Conservation (phyloP, 2,797 vertebrate species). For the Leontocebus nigricollis region DNA sequence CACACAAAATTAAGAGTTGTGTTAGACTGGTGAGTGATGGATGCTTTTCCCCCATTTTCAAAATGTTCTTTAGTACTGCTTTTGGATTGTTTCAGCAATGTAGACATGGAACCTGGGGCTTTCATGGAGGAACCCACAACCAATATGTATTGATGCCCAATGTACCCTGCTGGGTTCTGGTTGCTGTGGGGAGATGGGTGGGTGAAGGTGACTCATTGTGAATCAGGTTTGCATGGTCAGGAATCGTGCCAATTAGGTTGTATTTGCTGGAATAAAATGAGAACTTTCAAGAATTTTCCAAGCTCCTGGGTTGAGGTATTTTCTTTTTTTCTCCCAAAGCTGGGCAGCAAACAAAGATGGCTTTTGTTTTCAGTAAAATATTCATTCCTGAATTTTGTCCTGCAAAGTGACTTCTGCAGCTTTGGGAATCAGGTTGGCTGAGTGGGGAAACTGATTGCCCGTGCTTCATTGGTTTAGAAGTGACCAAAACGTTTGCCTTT, state of each 20-base stretch:
- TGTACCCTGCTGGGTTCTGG: constrained; percentile 43
- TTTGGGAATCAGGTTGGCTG: background rate
- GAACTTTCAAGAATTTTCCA: constrained; percentile 75
- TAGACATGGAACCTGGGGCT: constrained; percentile 24
- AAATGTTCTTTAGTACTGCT: constrained; percentile 58
- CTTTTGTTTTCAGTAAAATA: constrained; percentile 69
- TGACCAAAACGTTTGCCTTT: constrained; percentile 25
- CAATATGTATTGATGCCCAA: background rate
- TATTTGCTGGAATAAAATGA: constrained; percentile 72
- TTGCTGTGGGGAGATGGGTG: background rate
- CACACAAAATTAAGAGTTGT: constrained; percentile 75
- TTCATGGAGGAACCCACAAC: background rate
- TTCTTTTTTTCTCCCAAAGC: constrained; percentile 45
- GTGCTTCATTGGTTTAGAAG: constrained; percentile 35
- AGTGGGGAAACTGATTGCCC: background rate
- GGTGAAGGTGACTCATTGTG: background rate
- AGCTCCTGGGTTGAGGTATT: constrained; percentile 65
- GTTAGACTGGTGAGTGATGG: constrained; percentile 72
- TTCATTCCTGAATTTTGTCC: constrained; percentile 43
- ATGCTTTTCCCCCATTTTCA: constrained; percentile 28
- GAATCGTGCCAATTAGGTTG: constrained; percentile 50
- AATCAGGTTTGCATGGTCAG: constrained; percentile 45
- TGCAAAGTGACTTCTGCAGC: constrained; percentile 51
- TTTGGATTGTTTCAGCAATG: constrained; percentile 33
- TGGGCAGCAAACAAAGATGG: constrained; percentile 70